phyloP scores from a whole-genome alignment of 2,113 vertebrate genomes.

The Chauna torquata region DNA sequence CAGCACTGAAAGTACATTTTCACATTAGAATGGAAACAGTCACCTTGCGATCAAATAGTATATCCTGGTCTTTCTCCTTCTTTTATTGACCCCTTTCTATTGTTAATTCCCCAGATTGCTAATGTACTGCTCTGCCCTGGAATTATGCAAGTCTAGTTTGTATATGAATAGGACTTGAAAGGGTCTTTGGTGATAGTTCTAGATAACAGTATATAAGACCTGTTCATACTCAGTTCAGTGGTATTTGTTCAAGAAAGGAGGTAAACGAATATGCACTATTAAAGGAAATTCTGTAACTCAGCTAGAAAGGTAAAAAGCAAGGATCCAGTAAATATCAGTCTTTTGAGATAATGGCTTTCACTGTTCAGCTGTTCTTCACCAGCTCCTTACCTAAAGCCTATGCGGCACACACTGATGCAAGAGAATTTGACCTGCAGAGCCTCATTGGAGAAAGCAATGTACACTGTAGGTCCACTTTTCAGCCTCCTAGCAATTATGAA shows the following conservation, averaged over 20 bases:
- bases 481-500: background rate
- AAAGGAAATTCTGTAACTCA: conserved; percentile 37
- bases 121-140: background rate
- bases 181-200: background rate
- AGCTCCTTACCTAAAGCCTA: conserved; percentile 23
- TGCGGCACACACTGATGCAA: background rate
- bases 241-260: background rate
- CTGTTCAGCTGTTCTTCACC: conserved; percentile 9
- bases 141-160: background rate
- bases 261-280: background rate
- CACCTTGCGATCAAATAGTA: background rate
- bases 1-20: background rate
- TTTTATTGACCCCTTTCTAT: background rate
- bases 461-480: background rate
- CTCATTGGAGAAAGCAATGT: background rate
- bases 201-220: background rate
- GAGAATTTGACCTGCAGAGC: background rate
- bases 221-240: background rate
- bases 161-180: conserved; percentile 15
- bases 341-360: conserved; percentile 23
- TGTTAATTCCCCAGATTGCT: background rate
- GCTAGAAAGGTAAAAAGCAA: conserved; percentile 27
- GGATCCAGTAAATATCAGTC: conserved; percentile 44
- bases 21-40: background rate
- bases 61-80: background rate